Base-by-base conservation (phyloP, 2,797 vertebrate species). In the Brotula barbata region DNA sequence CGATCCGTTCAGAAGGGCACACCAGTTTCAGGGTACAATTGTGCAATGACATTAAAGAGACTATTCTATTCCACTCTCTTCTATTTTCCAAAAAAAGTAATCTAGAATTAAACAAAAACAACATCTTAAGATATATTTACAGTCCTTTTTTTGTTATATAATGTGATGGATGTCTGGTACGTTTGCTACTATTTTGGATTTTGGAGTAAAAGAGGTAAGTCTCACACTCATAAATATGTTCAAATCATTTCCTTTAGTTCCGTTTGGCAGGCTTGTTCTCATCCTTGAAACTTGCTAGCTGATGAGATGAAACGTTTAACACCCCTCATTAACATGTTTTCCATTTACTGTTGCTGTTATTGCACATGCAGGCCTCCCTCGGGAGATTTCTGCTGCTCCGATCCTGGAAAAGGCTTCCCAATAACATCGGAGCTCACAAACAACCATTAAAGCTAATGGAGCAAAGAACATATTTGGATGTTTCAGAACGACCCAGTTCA, bases 391-490 rank as follows among this genome's bases (percentile, higher is more conserved):
- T 19, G 40, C 28, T 12, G n/a, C 52, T 50, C 16, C 19, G 4
- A 40, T 58, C 59, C 50, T 46, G 28, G 48, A 21, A 60, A 19
- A 49, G 2, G 8, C 41, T 23, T 36, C 39, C 23, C 2, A 15
- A 23, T 39, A 66, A 66, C 60, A 62, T 63, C 51, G 41, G 44
- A 19, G 51, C 25, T 17, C 46, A 37, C 28, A 43, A 71, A 75
- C 58, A 69, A 44, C 47, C 20, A 48, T 77, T 54, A 48, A 73
- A 73, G 48, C 66, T 62, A 64, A 71, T 64, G 70, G 50, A 56
- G 77, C 68, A 63, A 51, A 63, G 55, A 53, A 13, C 52, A 59
- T 28, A 21, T 64, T 61, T 16, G 28, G 15, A 62, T 15, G 47
- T 54, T 40, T 63, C 58, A 5, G 48, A 46, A 54, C 39, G 16